Evolutionary conservation across 2,888 invertebrate genomes (phyloP).

Genomic region (Aquatica leii): DNA sequence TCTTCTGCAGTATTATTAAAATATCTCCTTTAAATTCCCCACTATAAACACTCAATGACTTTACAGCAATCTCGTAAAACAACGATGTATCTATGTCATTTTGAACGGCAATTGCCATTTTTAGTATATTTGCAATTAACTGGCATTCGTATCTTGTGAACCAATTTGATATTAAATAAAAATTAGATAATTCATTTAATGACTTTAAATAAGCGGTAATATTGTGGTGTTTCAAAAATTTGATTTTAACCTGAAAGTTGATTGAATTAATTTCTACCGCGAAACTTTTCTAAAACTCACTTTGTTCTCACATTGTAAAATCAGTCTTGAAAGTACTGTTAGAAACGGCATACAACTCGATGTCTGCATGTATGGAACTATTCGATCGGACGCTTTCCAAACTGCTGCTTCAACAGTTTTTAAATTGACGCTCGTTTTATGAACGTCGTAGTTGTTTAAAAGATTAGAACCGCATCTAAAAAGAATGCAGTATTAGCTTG

Average conservation of each 20-base stretch:
- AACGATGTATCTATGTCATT: slow-evolving; percentile 62
- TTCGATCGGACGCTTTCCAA: slow-evolving; percentile 60
- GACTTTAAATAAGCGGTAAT: slow-evolving; percentile 60
- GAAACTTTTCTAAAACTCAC: slow-evolving; percentile 38
- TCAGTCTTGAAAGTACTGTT: slow-evolving; percentile 51
- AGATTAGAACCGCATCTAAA: slow-evolving; percentile 62
- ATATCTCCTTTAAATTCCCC: slow-evolving; percentile 67
- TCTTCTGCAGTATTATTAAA: slow-evolving; percentile 65
- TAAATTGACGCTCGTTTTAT: slow-evolving; percentile 59
- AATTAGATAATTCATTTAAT: slow-evolving; percentile 52
- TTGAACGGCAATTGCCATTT: slow-evolving; percentile 55
- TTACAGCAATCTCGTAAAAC: slow-evolving; percentile 67
- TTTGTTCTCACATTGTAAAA: slow-evolving; percentile 40
- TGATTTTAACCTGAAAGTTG: slow-evolving; percentile 54
- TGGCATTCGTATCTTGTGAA: slow-evolving; percentile 71
- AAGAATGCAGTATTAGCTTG: too few relatives aligned
- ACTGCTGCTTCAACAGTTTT: slow-evolving; percentile 61
- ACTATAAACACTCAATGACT: slow-evolving; percentile 68
- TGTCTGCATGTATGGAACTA: slow-evolving; percentile 61
- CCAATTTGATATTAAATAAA: slow-evolving; percentile 66
- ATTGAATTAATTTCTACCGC: slow-evolving; percentile 7
- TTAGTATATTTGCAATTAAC: slow-evolving; percentile 64
- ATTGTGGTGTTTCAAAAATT: slow-evolving; percentile 58
- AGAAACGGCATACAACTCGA: slow-evolving; percentile 62
- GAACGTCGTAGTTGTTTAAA: slow-evolving; percentile 57